Percentiles rank a stretch among this genome's conserved stretches.
Conservation (phyloP, 1,140 invertebrate species). For the Arion vulgaris region DNA sequence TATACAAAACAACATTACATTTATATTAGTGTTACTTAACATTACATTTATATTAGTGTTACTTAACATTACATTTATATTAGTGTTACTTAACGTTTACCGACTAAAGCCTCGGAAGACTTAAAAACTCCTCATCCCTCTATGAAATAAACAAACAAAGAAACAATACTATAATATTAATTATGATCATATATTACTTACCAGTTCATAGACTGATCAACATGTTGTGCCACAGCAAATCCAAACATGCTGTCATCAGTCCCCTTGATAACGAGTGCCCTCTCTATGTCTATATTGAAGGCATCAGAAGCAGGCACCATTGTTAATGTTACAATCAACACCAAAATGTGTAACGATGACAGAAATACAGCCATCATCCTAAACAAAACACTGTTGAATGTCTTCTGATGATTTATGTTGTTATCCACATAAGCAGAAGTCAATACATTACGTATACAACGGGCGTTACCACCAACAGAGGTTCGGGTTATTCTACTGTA, state of each 20-base stretch:
- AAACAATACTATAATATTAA: too few species aligned
- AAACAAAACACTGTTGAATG: neutral
- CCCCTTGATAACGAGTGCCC: slow-evolving; percentile 71
- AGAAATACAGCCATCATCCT: neutral
- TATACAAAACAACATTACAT: too few species aligned
- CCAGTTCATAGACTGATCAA: slow-evolving; percentile 73
- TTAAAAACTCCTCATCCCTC: too few species aligned
- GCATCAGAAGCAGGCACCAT: slow-evolving; percentile 32
- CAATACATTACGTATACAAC: neutral
- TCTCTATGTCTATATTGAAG: slow-evolving; percentile 75
- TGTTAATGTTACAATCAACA: slow-evolving; percentile 18
- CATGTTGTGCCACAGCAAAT: slow-evolving; percentile 75
- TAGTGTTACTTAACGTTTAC: too few species aligned
- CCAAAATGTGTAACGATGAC: neutral
- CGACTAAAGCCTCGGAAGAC: too few species aligned
- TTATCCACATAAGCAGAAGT: neutral
- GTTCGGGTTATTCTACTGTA: too few species aligned
- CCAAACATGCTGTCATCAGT: slow-evolving; percentile 74
- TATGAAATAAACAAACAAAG: too few species aligned
- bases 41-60: too few species aligned
- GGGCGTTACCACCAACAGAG: neutral
- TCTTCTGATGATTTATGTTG: neutral
- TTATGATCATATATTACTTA: slow-evolving; percentile 59
- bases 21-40: too few species aligned
- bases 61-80: too few species aligned